Conservation (phyloP, 2,113 vertebrate species). For the Henicopernis longicauda region DNA sequence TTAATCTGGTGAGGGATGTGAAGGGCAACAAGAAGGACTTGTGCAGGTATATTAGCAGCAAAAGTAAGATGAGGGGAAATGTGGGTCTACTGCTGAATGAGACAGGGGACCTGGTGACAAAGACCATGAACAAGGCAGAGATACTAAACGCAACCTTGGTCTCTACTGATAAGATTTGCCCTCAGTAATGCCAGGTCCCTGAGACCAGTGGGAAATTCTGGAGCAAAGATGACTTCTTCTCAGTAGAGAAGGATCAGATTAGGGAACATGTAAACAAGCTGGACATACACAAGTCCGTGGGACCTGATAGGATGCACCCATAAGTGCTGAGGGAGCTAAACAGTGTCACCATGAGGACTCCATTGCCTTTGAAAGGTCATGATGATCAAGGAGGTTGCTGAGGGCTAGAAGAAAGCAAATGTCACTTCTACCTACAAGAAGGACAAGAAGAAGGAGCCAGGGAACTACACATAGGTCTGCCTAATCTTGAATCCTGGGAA, state of each 20-base stretch:
- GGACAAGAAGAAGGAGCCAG: background rate
- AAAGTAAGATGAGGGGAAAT: background rate
- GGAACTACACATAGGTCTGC: background rate
- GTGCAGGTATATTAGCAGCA: background rate
- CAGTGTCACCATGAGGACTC: background rate
- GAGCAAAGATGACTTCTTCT: background rate
- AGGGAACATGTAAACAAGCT: background rate
- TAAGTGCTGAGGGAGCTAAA: background rate
- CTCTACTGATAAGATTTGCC: background rate
- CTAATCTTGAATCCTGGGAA: background rate
- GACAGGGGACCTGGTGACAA: background rate
- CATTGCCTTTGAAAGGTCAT: background rate
- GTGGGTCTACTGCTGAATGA: background rate
- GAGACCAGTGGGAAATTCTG: background rate
- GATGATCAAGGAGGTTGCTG: background rate
- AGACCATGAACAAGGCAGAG: background rate
- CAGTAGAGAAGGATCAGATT: background rate
- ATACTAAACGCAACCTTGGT: background rate
- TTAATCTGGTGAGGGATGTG: background rate
- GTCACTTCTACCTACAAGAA: background rate
- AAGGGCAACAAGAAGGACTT: background rate
- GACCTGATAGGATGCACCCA: background rate
- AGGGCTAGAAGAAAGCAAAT: background rate
- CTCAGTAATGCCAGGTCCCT: background rate
- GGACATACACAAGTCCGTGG: background rate